Evolutionary conservation across 2,113 vertebrate genomes (phyloP), one percentile per base, ranked within the genome.

Genomic region (Sinocyclocheilus anophthalmus): DNA sequence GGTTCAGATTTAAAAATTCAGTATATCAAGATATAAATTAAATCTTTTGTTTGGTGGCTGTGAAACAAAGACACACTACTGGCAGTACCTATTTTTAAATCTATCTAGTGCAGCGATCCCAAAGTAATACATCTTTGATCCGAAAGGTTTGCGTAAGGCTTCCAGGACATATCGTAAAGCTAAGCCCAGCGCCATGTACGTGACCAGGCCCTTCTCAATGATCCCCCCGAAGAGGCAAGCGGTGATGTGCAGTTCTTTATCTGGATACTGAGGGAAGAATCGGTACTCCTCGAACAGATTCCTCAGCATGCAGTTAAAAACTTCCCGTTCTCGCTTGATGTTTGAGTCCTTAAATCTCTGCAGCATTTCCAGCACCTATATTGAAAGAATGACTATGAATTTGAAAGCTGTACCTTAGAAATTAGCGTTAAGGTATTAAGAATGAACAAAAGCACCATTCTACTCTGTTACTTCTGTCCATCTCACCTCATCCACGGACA

Each of bases 121-220:
- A 93, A 99, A 99, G 94, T 97, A 99, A 95, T 99, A 99, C 98
- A 99, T 99, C 96, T 99, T 99, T 89, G 98, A 98, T 86, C 96
- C 96, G 85, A 96, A 99, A 80, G 98, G 97, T 92, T 99, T 99
- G 90, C 98, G 96, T 94, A 99, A 96, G 91, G 98, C 98, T 96
- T 99, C 98, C 78, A 99, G 97, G 90, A 99, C 98, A 84, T 99
- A 99, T 94, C 97, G 93, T 39, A 99, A 94, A 77, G 98, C 98
- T 88, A 99, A 93, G 77, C 98, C 98, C 81, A 99, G 88, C 3
- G 98, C 98, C 98, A 99, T 99, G 55, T 99, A 99, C 7, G 98
- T 99, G 69, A 99, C 98, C 24, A 99, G 96, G 91, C 98, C 98
- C 92, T 99, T 99, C 92, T 99, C 98, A 0, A 99, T 99, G 72